Conservation (phyloP, 2,113 vertebrate species). For the Nesospiza acunhae region DNA sequence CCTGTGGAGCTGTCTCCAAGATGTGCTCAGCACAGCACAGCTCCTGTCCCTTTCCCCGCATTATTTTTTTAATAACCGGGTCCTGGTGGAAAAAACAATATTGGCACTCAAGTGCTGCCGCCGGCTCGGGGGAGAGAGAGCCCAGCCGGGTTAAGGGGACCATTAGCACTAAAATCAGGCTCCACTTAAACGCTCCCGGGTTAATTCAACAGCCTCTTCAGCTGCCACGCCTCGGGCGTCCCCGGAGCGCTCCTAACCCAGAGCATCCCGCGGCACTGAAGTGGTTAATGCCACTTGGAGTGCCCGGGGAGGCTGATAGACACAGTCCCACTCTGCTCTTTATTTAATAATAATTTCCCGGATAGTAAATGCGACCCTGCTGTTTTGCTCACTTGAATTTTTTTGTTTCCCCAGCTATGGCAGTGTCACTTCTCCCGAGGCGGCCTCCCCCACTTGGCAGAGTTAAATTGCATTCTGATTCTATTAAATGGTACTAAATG, state of each 20-base stretch:
- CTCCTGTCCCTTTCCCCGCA: background rate
- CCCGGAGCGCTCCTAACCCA: background rate
- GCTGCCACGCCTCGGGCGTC: background rate
- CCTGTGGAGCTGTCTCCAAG: background rate
- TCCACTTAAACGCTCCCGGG: background rate
- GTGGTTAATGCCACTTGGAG: background rate
- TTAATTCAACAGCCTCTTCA: background rate
- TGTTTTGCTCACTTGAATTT: conserved; percentile 45
- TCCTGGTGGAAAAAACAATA: background rate
- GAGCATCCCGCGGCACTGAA: background rate
- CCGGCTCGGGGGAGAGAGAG: background rate
- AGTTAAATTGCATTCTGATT: conserved; percentile 69
- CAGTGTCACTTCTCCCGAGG: conserved; percentile 54
- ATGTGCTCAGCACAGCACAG: background rate
- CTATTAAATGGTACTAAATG: conserved; percentile 72
- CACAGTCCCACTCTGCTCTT: background rate
- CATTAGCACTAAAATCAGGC: background rate
- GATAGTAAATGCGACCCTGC: conserved; percentile 50
- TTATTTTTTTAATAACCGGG: background rate
- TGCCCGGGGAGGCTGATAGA: background rate
- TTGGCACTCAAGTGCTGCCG: background rate
- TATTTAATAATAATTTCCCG: conserved; percentile 42
- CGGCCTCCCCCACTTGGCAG: conserved; percentile 55
- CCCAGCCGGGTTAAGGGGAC: background rate
- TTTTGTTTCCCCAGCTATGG: conserved; percentile 57